phyloP scores from a whole-genome alignment of 1,140 invertebrate genomes.

The Drosophila tsacasi region DNA sequence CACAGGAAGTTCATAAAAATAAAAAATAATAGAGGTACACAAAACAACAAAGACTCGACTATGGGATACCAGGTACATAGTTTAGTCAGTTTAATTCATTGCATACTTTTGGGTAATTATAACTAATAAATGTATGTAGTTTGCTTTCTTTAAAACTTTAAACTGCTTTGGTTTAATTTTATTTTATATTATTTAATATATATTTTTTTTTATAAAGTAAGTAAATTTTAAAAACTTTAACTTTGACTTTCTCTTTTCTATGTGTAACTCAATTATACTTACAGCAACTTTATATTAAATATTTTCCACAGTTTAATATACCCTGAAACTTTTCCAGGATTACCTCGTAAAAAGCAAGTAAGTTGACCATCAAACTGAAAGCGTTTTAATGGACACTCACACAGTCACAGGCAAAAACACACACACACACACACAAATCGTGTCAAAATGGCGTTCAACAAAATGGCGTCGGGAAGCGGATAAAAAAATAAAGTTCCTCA shows the following conservation, averaged over 20 bases:
- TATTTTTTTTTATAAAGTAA: too few relatives aligned
- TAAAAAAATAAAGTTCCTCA: constrained; percentile 40
- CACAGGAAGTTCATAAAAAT: constrained; percentile 19
- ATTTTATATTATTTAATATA: neutral
- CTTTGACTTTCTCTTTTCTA: neutral
- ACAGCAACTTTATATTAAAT: neutral
- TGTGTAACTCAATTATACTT: neutral
- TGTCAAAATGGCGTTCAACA: constrained; percentile 45
- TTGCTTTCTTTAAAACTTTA: too few relatives aligned
- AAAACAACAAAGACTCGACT: too few relatives aligned
- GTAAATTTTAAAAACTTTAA: too few relatives aligned
- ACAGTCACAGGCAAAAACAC: constrained; percentile 1
- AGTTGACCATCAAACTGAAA: constrained; percentile 49
- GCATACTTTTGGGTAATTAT: neutral
- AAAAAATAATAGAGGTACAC: neutral
- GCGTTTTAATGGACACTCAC: constrained; percentile 30
- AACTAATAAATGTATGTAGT: too few relatives aligned
- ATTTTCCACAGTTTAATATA: neutral
- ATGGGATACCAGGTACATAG: constrained; percentile 2
- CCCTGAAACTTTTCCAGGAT: neutral
- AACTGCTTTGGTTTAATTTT: neutral
- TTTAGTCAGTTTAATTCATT: too few relatives aligned
- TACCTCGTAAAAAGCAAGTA: constrained; percentile 16
- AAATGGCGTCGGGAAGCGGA: constrained; percentile 41
- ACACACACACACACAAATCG: constrained; percentile 17